Evolutionary conservation across 2,888 invertebrate genomes (phyloP).

Genomic region (Ophion slaviceki): DNA sequence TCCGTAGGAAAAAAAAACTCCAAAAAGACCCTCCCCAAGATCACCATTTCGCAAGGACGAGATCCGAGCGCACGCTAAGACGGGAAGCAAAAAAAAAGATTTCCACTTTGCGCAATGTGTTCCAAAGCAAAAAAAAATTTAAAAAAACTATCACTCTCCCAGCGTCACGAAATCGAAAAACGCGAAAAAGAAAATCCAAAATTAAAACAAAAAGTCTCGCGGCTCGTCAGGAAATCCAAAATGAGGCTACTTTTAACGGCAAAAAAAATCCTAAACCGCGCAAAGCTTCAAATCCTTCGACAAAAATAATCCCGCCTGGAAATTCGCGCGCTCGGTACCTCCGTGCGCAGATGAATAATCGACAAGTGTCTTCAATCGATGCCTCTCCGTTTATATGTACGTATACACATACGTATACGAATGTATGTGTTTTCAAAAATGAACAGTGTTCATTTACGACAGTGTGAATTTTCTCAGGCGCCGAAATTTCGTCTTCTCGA

Average conservation of each 20-base stretch:
- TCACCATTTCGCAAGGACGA: not conserved
- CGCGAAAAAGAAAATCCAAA: not conserved
- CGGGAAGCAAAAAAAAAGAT: not conserved
- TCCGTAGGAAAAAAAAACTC: not conserved
- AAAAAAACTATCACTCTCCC: not conserved
- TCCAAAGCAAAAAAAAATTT: not conserved
- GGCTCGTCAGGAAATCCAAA: not conserved
- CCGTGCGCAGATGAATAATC: not conserved
- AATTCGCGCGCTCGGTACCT: not conserved
- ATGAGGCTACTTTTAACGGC: not conserved
- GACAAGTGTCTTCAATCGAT: not conserved
- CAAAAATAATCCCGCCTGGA: not conserved
- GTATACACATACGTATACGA: conserved; percentile 15
- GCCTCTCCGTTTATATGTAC: not conserved
- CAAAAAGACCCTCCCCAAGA: not conserved
- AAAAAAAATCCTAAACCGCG: conserved; percentile 21
- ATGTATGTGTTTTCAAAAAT: conserved; percentile 7
- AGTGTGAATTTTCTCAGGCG: conserved; percentile 26
- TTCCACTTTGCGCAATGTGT: not conserved
- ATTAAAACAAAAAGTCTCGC: not conserved
- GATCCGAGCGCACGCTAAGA: not conserved
- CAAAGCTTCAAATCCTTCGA: conserved; percentile 13
- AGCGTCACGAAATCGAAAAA: not conserved
- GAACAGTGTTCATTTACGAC: not conserved
- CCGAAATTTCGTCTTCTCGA: conserved; percentile 6